Evolutionary conservation across 2,888 invertebrate species (phyloP).

Genomic region (Tanytarsus gracilentus): DNA sequence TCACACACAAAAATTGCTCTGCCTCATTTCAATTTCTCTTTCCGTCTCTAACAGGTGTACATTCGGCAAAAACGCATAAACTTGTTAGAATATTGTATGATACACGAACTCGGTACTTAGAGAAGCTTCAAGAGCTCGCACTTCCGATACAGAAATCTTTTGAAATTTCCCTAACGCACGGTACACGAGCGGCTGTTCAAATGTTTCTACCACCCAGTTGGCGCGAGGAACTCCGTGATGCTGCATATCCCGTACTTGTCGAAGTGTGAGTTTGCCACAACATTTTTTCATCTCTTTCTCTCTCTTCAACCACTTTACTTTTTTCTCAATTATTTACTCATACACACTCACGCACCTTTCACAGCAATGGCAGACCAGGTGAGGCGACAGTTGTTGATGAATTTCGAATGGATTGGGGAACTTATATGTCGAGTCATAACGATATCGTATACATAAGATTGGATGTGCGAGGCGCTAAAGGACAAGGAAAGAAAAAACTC

Average conservation of each 20-base stretch:
- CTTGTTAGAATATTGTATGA: slow-evolving; percentile 69
- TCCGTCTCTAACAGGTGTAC: slow-evolving; percentile 45
- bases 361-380: slow-evolving; percentile 83
- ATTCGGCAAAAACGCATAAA: slow-evolving; percentile 65
- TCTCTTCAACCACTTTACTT: background rate
- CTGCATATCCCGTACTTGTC: slow-evolving; percentile 79
- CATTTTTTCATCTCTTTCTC: background rate
- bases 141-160: slow-evolving; percentile 73
- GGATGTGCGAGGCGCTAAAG: slow-evolving; percentile 79
- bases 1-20: background rate
- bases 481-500: slow-evolving; percentile 70
- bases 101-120: slow-evolving; percentile 55
- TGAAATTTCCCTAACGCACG: slow-evolving; percentile 77
- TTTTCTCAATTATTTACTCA: slow-evolving; percentile 4
- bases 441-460: slow-evolving; percentile 84
- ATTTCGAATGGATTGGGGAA: slow-evolving; percentile 82
- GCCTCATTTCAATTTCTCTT: background rate
- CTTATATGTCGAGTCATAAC: slow-evolving; percentile 83
- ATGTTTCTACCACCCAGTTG: slow-evolving; percentile 80
- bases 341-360: slow-evolving; percentile 14
- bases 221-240: slow-evolving; percentile 75
- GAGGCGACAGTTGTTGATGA: slow-evolving; percentile 82
- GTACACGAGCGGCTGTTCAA: slow-evolving; percentile 79
- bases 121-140: slow-evolving; percentile 65
- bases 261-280: slow-evolving; percentile 58